Percentiles rank a stretch among this genome's conserved stretches.
These are phyloP conservation scores for Myotis brandtii DNA, from an alignment of 2,113 vertebrate genomes.

Conservation along the genomic window DNA sequence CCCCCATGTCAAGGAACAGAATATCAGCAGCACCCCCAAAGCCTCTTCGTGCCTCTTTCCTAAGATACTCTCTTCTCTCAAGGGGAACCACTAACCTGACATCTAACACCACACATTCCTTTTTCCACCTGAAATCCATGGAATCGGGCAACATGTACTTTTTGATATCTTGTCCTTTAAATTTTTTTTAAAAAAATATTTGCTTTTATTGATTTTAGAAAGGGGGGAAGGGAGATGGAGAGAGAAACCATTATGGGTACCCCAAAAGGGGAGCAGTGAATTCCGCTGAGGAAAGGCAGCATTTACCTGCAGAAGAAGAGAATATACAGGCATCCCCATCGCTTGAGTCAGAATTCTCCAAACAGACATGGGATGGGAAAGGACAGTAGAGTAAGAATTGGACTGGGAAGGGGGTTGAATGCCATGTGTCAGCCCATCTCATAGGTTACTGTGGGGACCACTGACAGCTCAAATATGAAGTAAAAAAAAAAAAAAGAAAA, in stretches of 20 bases:
- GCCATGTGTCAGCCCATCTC: neutral
- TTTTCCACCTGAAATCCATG: neutral
- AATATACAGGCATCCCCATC: neutral
- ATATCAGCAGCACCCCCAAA: neutral
- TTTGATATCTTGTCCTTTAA: neutral
- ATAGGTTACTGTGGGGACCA: neutral
- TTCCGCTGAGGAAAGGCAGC: neutral
- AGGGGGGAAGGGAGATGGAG: no score
- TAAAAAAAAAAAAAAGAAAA: conserved; percentile 1
- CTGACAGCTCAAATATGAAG: neutral
- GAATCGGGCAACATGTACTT: neutral
- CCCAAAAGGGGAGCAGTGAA: neutral
- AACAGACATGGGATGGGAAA: neutral
- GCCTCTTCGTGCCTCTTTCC: neutral
- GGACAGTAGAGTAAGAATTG: neutral
- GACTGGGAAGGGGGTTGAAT: neutral
- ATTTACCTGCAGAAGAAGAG: neutral
- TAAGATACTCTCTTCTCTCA: neutral
- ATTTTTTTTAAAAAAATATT: neutral
- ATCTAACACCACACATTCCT: neutral
- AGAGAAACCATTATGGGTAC: neutral
- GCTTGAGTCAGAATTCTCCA: neutral
- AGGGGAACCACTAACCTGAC: neutral
- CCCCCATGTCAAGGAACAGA: neutral
- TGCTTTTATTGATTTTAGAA: no score